Evolutionary conservation across 2,888 invertebrate genomes (phyloP).

Genomic region (Ischnura elegans): DNA sequence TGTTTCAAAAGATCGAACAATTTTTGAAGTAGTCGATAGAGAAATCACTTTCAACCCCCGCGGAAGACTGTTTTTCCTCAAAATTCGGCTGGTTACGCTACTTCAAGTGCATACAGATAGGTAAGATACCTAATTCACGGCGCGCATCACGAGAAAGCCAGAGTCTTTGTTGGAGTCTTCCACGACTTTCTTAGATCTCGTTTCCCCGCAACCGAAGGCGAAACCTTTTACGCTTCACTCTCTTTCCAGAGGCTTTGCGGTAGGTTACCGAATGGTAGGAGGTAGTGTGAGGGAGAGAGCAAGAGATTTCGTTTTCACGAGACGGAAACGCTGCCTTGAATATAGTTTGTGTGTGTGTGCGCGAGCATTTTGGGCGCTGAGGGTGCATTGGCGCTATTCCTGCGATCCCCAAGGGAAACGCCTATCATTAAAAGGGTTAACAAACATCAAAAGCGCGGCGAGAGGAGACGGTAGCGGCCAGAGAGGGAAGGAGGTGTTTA

Average conservation of each 20-base stretch:
- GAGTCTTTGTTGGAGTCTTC: neutral
- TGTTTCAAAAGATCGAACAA: no score
- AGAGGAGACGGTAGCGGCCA: neutral
- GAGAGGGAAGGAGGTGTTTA: neutral
- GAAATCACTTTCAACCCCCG: no score
- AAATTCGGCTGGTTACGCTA: no score
- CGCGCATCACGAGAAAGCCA: neutral
- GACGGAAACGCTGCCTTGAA: neutral
- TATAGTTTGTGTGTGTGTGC: neutral
- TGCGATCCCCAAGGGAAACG: conserved; percentile 47
- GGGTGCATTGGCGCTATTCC: neutral
- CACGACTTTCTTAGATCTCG: neutral
- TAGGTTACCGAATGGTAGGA: neutral
- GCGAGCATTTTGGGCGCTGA: no score
- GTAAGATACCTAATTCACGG: neutral
- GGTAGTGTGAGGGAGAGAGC: neutral
- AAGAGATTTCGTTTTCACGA: neutral
- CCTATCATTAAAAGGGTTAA: conserved; percentile 52
- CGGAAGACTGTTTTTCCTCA: no score
- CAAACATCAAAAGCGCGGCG: conserved; percentile 55
- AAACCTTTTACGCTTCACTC: neutral
- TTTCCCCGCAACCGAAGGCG: neutral
- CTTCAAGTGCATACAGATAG: no score
- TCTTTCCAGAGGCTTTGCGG: neutral
- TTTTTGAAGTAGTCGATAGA: no score